Conservation (phyloP, 2,888 invertebrate species). For the Caenorhabditis doughertyi region DNA sequence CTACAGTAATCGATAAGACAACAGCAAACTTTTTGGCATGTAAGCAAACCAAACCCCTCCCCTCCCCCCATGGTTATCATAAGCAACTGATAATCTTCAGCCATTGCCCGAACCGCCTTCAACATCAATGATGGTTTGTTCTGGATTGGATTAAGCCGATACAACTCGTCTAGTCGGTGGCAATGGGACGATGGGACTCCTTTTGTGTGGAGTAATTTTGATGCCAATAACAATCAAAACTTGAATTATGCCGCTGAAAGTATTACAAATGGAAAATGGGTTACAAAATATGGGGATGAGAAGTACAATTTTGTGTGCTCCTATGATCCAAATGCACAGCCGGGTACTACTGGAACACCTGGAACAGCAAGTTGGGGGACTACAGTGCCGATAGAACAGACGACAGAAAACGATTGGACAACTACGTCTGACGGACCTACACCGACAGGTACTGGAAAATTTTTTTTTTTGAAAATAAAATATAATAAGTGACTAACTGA, state of each 20-base stretch:
- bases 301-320: constrained; percentile 27
- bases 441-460: neutral
- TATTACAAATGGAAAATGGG: constrained; percentile 25
- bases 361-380: neutral
- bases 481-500: too few species aligned
- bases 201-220: constrained; percentile 17
- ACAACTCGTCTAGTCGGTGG: neutral
- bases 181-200: constrained; percentile 36
- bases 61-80: too few species aligned
- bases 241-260: constrained; percentile 24
- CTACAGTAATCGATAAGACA: constrained; percentile 9
- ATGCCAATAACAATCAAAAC: neutral
- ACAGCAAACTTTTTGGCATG: constrained; percentile 36
- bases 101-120: constrained; percentile 20
- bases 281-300: neutral
- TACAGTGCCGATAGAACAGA: too few species aligned
- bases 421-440: neutral
- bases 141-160: constrained; percentile 45
- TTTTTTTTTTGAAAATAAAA: too few species aligned
- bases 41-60: constrained; percentile 1
- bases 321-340: constrained; percentile 13
- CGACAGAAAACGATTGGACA: too few species aligned
- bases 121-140: constrained; percentile 5
- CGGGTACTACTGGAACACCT: neutral
- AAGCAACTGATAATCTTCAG: too few species aligned